Conservation (phyloP, 2,888 invertebrate species). For the Brenthis hecate region DNA sequence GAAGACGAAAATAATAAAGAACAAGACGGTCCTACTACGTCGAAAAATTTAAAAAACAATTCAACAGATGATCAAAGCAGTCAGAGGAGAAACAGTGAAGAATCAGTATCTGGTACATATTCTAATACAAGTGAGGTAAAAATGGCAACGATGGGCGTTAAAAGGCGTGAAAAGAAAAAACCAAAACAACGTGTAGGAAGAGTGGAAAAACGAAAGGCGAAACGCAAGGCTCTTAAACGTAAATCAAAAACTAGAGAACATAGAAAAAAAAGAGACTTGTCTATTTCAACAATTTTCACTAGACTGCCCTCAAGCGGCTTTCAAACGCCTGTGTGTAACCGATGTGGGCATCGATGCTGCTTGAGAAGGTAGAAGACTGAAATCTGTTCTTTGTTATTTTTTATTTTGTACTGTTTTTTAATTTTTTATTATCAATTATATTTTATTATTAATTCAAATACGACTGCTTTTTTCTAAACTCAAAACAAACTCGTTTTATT, state of each 20-base stretch:
- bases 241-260: constrained; percentile 40
- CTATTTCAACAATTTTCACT: constrained; percentile 53
- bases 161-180: constrained; percentile 43
- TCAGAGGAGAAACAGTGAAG: constrained; percentile 44
- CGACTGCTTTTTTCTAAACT: constrained; percentile 27
- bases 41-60: constrained; percentile 48
- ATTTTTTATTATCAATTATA: constrained; percentile 43
- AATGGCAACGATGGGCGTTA: constrained; percentile 42
- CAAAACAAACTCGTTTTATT: constrained; percentile 40
- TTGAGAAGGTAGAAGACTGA: constrained; percentile 59
- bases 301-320: constrained; percentile 45
- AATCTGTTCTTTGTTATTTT: constrained; percentile 17
- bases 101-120: constrained; percentile 43
- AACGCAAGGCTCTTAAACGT: constrained; percentile 44
- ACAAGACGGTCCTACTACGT: constrained; percentile 49
- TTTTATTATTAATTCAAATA: constrained; percentile 31
- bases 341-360: constrained; percentile 62
- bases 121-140: constrained; percentile 48
- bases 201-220: constrained; percentile 48
- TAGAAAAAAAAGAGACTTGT: constrained; percentile 44
- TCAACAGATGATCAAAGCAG: constrained; percentile 42
- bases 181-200: constrained; percentile 43
- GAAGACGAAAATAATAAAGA: constrained; percentile 52
- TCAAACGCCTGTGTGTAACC: constrained; percentile 44
- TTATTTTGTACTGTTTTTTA: constrained; percentile 22